Conservation (phyloP, 1,140 invertebrate species). For the Tetramorium alpestre region DNA sequence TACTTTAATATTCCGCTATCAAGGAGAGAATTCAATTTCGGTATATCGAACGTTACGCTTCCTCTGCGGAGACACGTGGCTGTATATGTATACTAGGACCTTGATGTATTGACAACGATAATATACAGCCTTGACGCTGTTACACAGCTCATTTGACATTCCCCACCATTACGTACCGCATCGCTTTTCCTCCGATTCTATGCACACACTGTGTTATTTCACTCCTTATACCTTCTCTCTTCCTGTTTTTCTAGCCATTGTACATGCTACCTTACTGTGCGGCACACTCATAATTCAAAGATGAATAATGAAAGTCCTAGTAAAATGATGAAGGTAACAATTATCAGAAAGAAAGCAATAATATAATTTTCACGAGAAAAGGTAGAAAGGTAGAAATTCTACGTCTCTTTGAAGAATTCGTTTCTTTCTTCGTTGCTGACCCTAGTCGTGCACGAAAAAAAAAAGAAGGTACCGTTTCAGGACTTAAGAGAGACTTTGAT, state of each 20-base stretch:
- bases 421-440: background rate
- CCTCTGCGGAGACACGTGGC: slow-evolving; percentile 29
- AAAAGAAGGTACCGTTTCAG: background rate
- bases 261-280: background rate
- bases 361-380: background rate
- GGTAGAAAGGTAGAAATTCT: background rate
- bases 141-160: slow-evolving; percentile 46
- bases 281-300: background rate
- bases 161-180: slow-evolving; percentile 2
- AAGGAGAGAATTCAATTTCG: slow-evolving; percentile 8
- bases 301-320: background rate
- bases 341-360: background rate
- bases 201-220: background rate
- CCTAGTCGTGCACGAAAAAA: background rate
- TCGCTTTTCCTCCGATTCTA: slow-evolving; percentile 42
- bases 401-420: background rate
- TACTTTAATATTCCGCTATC: background rate
- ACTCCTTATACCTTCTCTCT: background rate
- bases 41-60: background rate
- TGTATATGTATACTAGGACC: background rate
- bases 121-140: slow-evolving; percentile 41
- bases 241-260: background rate
- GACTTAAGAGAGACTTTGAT: background rate
- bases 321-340: background rate
- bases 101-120: slow-evolving; percentile 49